Base-by-base conservation (phyloP, 2,888 invertebrate genomes). In the Ditula angustiorana region DNA sequence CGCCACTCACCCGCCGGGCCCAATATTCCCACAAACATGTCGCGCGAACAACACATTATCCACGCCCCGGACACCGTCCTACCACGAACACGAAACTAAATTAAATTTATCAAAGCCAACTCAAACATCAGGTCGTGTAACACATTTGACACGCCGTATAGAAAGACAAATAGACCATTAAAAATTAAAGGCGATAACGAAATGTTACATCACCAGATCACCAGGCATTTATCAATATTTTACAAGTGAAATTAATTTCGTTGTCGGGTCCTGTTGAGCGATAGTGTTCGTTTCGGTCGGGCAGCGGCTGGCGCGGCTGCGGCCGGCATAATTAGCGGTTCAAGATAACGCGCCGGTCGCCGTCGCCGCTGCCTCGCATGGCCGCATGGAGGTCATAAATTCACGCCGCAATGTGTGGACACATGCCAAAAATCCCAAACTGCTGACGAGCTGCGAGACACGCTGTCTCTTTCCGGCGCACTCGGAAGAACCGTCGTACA, bases 401-500 rank as follows among this genome's bases (percentile, higher is more conserved):
- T 46, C 58, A 53, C 33, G 19, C 28, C 66, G 67, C 60, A 46
- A 55, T 56, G 56, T 37, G 67, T 72, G 71, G 68, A 67, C 68
- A 60, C 37, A 52, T 71, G 73, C 71, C 71, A 69, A 63, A 53
- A 60, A 78, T 82, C 82, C 83, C 86, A 84, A 84, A 73, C 72
- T 66, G 60, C 66, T 72, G 74, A 75, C 72, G 71, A 75, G 76
- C 76, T 71, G 73, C 74, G 75, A 80, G 84, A 81, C 85, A 80
- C 67, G 75, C 77, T 73, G 84, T 86, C 85, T 85, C 75, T 33
- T 66, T 41, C 37, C 47, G 47, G 37, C 19, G 50, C 11, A 30
- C 28, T 16, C 28, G 21, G 23, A 23, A 24, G 10, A 24, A 55
- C 35, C 8, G 23, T 10, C 35, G n/a, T n/a, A 21, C 21, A 26